Evolutionary conservation across 2,888 invertebrate species (phyloP).

Genomic region (Scaptomyza reducta): DNA sequence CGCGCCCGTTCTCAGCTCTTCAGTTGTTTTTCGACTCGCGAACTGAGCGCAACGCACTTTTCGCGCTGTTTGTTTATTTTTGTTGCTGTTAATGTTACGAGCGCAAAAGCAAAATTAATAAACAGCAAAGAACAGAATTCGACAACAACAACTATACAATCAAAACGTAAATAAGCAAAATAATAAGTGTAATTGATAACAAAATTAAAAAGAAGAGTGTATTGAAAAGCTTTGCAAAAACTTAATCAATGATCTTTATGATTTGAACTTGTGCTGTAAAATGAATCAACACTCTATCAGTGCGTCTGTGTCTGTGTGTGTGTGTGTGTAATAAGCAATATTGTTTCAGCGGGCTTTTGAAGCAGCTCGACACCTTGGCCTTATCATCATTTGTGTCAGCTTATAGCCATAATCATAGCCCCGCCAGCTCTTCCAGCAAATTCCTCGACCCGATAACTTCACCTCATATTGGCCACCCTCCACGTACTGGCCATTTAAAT

Average conservation of each 20-base stretch:
- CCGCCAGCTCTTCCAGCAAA: slow-evolving; percentile 89
- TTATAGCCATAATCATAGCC: slow-evolving; percentile 87
- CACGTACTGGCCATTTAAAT: slow-evolving; percentile 86
- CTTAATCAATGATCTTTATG: slow-evolving; percentile 29
- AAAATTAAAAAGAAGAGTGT: slow-evolving; percentile 17
- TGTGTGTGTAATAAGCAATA: neutral
- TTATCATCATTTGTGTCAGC: slow-evolving; percentile 87
- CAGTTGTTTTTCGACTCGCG: slow-evolving; percentile 59
- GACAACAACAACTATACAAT: slow-evolving; percentile 43
- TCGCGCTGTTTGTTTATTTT: slow-evolving; percentile 7
- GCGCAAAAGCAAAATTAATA: slow-evolving; percentile 25
- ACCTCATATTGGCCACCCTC: slow-evolving; percentile 83
- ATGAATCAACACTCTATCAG: slow-evolving; percentile 37
- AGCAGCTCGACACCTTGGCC: slow-evolving; percentile 76
- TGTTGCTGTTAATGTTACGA: slow-evolving; percentile 32
- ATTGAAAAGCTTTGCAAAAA: slow-evolving; percentile 29
- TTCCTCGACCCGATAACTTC: slow-evolving; percentile 84
- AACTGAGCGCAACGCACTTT: slow-evolving; percentile 52
- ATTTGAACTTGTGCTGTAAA: slow-evolving; percentile 4
- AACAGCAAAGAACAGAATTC: slow-evolving; percentile 2
- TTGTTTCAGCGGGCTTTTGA: slow-evolving; percentile 12
- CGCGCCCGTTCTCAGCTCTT: slow-evolving; percentile 58
- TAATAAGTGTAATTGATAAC: slow-evolving; percentile 57
- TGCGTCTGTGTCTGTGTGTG: neutral
- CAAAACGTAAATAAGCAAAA: slow-evolving; percentile 65